Conservation (phyloP, 1,140 invertebrate genomes). For the Coptotermes formosanus region DNA sequence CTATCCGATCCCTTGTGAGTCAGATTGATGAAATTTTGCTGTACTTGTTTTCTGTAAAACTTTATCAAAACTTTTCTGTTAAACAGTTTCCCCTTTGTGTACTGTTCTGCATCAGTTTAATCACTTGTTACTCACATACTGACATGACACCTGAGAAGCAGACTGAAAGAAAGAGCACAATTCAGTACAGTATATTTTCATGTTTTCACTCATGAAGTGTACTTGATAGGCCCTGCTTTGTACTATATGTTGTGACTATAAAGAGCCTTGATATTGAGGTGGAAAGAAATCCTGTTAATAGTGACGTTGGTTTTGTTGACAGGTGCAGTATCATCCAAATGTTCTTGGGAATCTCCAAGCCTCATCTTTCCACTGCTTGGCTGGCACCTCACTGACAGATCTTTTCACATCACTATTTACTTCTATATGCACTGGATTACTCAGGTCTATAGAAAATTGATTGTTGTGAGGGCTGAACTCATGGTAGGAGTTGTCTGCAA, state of each 20-base stretch:
- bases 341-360: not conserved
- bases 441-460: not conserved
- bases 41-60: not conserved
- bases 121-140: not conserved
- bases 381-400: not conserved
- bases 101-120: not conserved
- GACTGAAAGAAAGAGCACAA: not conserved
- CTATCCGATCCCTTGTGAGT: too few relatives aligned
- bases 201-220: not conserved
- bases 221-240: not conserved
- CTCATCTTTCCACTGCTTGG: not conserved
- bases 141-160: not conserved
- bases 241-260: not conserved
- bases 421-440: not conserved
- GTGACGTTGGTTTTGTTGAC: not conserved
- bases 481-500: not conserved
- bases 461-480: not conserved
- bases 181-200: not conserved
- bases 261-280: not conserved
- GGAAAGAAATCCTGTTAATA: not conserved
- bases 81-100: not conserved
- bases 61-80: not conserved
- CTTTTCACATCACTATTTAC: not conserved
- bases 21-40: too few relatives aligned
- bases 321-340: not conserved